Conservation (phyloP, 2,888 invertebrate species). For the Orthosia cruda region DNA sequence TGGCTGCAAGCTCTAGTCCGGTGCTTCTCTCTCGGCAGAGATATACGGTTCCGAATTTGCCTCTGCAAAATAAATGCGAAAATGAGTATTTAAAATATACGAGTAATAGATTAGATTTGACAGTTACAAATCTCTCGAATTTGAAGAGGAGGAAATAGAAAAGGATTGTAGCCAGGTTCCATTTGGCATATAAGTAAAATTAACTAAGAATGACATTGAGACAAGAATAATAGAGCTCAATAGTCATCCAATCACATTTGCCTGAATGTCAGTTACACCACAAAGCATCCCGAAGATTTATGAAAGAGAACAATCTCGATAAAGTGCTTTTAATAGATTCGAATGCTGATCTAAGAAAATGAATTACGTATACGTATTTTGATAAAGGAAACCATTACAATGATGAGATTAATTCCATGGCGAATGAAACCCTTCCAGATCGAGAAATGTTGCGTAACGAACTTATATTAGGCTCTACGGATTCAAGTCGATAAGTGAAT, state of each 20-base stretch:
- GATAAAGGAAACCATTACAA: conserved; percentile 46
- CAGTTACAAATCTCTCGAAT: not conserved
- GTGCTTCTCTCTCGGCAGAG: conserved; percentile 96
- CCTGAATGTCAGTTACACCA: conserved; percentile 22
- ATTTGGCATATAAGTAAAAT: not conserved
- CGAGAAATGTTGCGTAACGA: conserved; percentile 50
- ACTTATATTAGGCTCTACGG: conserved; percentile 32
- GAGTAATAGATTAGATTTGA: too few relatives aligned
- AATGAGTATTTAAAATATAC: not conserved
- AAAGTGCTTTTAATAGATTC: conserved; percentile 35
- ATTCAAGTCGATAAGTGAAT: conserved; percentile 30
- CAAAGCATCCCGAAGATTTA: conserved; percentile 36
- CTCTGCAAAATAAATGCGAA: conserved; percentile 91
- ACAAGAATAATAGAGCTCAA: conserved; percentile 1
- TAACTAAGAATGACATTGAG: not conserved
- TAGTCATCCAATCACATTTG: conserved; percentile 8
- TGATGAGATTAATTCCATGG: conserved; percentile 41
- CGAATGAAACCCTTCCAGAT: conserved; percentile 35
- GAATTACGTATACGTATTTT: conserved; percentile 36
- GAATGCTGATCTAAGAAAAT: conserved; percentile 43
- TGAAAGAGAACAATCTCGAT: conserved; percentile 28
- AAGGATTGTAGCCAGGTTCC: not conserved
- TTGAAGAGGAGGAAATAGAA: not conserved
- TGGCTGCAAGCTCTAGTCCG: conserved; percentile 97
- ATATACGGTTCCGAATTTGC: conserved; percentile 99